phyloP scores from a whole-genome alignment of 2,113 vertebrate genomes.

The Microcebus murinus region DNA sequence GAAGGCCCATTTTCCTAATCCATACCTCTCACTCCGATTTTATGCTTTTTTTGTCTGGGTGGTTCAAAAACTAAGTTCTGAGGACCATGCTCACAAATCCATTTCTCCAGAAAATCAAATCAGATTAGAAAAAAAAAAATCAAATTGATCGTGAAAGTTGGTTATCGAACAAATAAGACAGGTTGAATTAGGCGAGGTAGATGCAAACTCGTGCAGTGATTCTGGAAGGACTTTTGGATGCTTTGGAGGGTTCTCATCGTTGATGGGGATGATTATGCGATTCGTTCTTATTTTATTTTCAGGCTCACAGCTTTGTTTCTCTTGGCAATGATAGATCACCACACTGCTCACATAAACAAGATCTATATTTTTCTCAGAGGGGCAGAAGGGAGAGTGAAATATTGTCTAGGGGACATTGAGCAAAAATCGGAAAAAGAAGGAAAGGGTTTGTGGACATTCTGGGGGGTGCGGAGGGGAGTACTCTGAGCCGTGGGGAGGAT shows the following conservation, averaged over 20 bases:
- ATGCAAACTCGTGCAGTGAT: not conserved
- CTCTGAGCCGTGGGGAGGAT: not conserved
- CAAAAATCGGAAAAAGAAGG: conserved; percentile 4
- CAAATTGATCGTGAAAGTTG: not conserved
- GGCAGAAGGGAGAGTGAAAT: not conserved
- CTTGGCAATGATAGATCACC: not conserved
- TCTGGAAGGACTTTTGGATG: not conserved
- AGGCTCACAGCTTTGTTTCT: conserved; percentile 29
- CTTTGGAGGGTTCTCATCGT: not conserved
- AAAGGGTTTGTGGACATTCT: not conserved
- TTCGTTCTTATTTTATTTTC: conserved; percentile 31
- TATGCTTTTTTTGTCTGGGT: not conserved
- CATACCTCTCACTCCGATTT: not conserved
- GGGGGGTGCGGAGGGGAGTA: not conserved
- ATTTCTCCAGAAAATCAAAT: not conserved
- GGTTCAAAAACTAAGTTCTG: conserved; percentile 14
- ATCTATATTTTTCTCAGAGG: conserved; percentile 15
- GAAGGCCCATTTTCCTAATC: not conserved
- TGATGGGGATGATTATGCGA: not conserved
- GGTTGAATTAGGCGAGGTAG: not conserved
- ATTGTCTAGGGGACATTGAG: not conserved
- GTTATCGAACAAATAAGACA: not conserved
- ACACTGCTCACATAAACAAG: not conserved
- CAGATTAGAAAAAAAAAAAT: conserved; percentile 9
- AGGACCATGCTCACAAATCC: not conserved